phyloP scores from a whole-genome alignment of 2,888 invertebrate species.

The Ecliptopera silaceata region DNA sequence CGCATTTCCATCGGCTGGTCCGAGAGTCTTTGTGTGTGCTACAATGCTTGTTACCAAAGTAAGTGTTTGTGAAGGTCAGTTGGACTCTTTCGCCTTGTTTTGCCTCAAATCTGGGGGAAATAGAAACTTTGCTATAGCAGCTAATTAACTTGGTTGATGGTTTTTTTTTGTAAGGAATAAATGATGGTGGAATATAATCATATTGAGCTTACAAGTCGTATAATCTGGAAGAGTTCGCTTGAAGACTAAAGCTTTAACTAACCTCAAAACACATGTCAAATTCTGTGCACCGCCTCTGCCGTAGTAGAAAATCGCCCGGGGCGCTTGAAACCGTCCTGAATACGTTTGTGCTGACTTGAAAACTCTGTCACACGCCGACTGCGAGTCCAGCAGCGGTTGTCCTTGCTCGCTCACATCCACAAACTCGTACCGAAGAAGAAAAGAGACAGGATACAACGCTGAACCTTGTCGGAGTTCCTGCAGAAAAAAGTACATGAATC shows the following conservation, averaged over 20 bases:
- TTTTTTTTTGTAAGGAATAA: not conserved
- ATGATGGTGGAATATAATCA: not conserved
- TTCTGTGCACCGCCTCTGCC: conserved; percentile 91
- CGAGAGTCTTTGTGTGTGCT: conserved; percentile 86
- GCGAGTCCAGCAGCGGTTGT: conserved; percentile 80
- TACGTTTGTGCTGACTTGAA: conserved; percentile 81
- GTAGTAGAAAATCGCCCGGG: conserved; percentile 91
- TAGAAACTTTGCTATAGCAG: not conserved
- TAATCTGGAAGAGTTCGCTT: too few species aligned
- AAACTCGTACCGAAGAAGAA: conserved; percentile 91
- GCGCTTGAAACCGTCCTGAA: conserved; percentile 87
- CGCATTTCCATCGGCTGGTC: conserved; percentile 87
- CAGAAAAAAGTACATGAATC: conserved; percentile 27
- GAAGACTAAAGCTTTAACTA: conserved; percentile 16
- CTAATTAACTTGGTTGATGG: not conserved
- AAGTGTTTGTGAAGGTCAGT: conserved; percentile 86
- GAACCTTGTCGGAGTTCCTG: conserved; percentile 89
- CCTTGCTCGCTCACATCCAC: conserved; percentile 89
- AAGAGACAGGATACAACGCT: conserved; percentile 89
- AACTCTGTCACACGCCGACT: conserved; percentile 85
- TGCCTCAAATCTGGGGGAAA: conserved; percentile 84
- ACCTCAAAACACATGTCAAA: conserved; percentile 88
- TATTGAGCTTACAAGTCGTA: too few species aligned
- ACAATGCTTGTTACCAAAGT: conserved; percentile 88
- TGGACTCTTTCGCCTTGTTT: conserved; percentile 87